A percentile compares a stretch with the other conserved stretches of the same genome.
phyloP scores from a whole-genome alignment of 2,113 vertebrate species.

The Mustela nigripes region DNA sequence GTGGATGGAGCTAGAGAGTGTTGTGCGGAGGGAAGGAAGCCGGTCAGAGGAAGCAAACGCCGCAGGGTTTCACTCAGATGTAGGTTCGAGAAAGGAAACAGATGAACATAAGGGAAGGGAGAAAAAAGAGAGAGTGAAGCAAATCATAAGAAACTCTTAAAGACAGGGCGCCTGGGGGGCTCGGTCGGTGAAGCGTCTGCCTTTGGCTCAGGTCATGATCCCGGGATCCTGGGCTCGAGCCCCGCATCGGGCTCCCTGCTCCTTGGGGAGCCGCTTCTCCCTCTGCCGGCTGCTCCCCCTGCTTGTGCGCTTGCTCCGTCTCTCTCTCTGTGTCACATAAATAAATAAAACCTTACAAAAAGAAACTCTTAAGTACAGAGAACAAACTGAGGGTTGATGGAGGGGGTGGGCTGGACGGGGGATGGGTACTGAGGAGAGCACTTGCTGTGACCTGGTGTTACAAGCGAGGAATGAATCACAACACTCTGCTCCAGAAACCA shows the following conservation, averaged over 20 bases:
- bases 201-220: too few species aligned
- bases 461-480: background rate
- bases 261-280: too few species aligned
- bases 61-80: background rate
- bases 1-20: background rate
- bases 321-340: too few species aligned
- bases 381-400: background rate
- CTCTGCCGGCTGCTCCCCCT: too few species aligned
- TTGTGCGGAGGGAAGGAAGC: background rate
- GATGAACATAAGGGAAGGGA: background rate
- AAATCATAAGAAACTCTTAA: background rate
- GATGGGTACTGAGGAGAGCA: background rate
- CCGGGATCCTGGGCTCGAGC: too few species aligned
- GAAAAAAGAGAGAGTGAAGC: background rate
- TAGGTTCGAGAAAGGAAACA: background rate
- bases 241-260: too few species aligned
- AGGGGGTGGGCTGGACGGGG: background rate
- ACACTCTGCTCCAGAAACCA: background rate
- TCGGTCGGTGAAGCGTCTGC: too few species aligned
- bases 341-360: background rate
- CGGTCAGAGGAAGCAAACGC: background rate
- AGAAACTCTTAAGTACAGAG: too few species aligned
- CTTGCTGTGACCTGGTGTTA: background rate
- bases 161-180: background rate
- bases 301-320: too few species aligned